These are phyloP conservation scores for Bradypodion pumilum DNA, from an alignment of 2,797 vertebrate species.

Conservation along the genomic window DNA sequence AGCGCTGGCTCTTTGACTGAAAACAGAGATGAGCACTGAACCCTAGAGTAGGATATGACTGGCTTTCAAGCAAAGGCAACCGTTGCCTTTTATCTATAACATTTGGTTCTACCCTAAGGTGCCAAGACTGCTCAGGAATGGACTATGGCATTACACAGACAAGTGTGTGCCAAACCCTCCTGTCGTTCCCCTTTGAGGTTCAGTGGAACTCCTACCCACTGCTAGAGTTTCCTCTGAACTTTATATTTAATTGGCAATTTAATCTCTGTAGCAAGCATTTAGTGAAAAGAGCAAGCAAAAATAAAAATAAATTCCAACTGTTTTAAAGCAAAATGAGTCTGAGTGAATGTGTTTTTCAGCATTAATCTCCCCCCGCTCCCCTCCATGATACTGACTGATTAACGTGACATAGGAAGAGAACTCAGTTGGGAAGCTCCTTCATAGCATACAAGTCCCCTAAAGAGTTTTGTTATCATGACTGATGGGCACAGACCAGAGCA, in stretches of 20 bases:
- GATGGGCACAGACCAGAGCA: background rate
- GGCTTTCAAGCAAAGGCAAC: no score
- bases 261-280: conserved; percentile 10
- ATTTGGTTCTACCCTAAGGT: no score
- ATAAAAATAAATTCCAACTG: background rate
- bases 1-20: no score
- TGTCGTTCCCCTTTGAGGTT: background rate
- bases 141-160: background rate
- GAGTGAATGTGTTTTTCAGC: background rate
- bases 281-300: background rate
- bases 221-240: background rate
- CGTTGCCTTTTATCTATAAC: no score
- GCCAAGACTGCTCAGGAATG: no score
- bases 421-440: background rate
- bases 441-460: background rate
- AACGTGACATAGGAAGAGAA: background rate
- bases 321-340: conserved; percentile 9
- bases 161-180: background rate
- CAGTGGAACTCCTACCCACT: background rate
- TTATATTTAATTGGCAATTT: background rate
- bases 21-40: no score
- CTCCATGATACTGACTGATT: background rate
- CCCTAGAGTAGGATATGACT: no score
- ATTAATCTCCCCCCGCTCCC: background rate
- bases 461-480: background rate